phyloP scores from a whole-genome alignment of 2,888 invertebrate genomes.

The Apodemia zela region DNA sequence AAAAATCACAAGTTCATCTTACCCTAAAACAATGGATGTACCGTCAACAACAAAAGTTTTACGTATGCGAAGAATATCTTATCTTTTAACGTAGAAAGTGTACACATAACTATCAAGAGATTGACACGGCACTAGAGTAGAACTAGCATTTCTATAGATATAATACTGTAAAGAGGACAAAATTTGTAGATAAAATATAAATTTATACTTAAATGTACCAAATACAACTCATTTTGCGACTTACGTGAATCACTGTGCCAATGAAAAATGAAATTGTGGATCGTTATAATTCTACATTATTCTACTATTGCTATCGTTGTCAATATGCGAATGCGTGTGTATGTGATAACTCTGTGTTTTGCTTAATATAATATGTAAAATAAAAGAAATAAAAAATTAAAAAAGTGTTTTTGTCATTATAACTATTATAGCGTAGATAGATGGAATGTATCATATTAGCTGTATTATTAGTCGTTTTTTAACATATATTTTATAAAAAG shows the following conservation, averaged over 20 bases:
- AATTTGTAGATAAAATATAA: not conserved
- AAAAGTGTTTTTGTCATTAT: too few species aligned
- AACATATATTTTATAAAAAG: not conserved
- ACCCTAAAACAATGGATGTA: not conserved
- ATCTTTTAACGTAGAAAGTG: not conserved
- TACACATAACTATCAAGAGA: not conserved
- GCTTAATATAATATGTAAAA: too few species aligned
- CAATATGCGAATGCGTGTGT: too few species aligned
- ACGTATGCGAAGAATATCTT: not conserved
- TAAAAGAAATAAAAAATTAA: too few species aligned
- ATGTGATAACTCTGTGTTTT: too few species aligned
- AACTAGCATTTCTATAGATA: not conserved
- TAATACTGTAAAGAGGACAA: not conserved
- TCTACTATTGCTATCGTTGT: too few species aligned
- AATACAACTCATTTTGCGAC: not conserved
- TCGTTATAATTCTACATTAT: too few species aligned
- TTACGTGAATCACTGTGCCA: not conserved
- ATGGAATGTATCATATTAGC: not conserved
- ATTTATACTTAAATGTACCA: not conserved
- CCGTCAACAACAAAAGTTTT: conserved; percentile 7
- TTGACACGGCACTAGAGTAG: not conserved
- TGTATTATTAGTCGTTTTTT: too few species aligned
- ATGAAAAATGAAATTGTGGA: too few species aligned
- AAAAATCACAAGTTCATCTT: conserved; percentile 10
- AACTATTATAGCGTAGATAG: not conserved